Evolutionary conservation across 1,140 invertebrate species (phyloP).

Genomic region (Aleiodes sp.): DNA sequence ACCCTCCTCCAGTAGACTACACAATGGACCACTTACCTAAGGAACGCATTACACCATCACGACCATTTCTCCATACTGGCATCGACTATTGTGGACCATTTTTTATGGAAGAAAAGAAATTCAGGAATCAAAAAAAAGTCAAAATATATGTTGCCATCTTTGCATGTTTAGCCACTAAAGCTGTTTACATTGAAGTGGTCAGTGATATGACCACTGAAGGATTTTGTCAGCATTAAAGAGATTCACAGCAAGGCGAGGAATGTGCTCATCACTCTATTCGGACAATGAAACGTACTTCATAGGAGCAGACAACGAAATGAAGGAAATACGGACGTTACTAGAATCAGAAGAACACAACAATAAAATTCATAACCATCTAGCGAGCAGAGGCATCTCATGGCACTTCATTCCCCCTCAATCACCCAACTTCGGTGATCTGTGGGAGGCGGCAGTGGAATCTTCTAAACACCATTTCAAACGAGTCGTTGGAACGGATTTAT

Average conservation of each 20-base stretch:
- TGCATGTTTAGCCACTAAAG: slow-evolving; percentile 22
- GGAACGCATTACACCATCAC: slow-evolving; percentile 2
- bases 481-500: too few species aligned
- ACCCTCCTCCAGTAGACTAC: slow-evolving; percentile 5
- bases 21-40: slow-evolving; percentile 28
- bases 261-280: slow-evolving; percentile 17
- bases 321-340: not conserved
- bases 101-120: slow-evolving; percentile 25
- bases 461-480: too few species aligned
- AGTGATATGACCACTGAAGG: slow-evolving; percentile 20
- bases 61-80: too few species aligned
- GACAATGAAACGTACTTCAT: slow-evolving; percentile 30
- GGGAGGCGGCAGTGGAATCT: too few species aligned
- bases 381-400: too few species aligned
- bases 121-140: not conserved
- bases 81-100: too few species aligned
- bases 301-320: too few species aligned
- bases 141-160: too few species aligned
- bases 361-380: not conserved
- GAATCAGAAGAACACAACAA: not conserved
- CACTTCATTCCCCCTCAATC: not conserved
- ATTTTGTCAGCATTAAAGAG: slow-evolving; percentile 16
- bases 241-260: slow-evolving; percentile 22
- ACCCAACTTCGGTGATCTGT: too few species aligned
- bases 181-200: slow-evolving; percentile 25